Percentiles rank a stretch among this genome's conserved stretches.
Conservation (phyloP, 2,888 invertebrate genomes). For the Monochamus alternatus region DNA sequence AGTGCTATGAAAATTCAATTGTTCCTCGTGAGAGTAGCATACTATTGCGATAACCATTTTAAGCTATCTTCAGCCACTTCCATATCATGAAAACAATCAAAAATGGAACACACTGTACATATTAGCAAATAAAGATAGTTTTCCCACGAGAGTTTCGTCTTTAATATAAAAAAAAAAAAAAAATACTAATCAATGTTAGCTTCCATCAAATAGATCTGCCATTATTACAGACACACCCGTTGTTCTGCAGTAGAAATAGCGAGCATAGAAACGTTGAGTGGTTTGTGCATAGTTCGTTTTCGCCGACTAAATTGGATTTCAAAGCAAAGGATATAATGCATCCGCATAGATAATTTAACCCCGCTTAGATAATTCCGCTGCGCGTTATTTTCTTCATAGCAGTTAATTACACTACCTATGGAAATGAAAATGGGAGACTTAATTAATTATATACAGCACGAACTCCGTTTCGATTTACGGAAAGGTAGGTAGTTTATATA, state of each 20-base stretch:
- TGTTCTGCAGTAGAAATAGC: neutral
- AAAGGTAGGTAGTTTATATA: neutral
- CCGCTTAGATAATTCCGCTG: conserved; percentile 4
- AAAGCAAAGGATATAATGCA: conserved; percentile 12
- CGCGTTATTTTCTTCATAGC: conserved; percentile 9
- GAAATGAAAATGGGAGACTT: conserved; percentile 10
- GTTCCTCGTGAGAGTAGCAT: too few relatives aligned
- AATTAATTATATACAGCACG: neutral
- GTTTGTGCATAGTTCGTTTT: conserved; percentile 12
- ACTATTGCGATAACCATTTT: too few relatives aligned
- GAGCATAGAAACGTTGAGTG: neutral
- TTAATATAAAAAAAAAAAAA: too few relatives aligned
- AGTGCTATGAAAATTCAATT: too few relatives aligned
- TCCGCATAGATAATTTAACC: conserved; percentile 6
- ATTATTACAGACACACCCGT: neutral
- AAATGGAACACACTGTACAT: too few relatives aligned
- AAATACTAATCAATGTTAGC: too few relatives aligned
- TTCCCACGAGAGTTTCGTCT: too few relatives aligned
- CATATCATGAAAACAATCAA: too few relatives aligned
- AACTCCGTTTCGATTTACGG: neutral
- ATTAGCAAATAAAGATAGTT: too few relatives aligned
- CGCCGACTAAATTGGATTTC: conserved; percentile 12
- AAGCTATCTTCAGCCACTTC: too few relatives aligned
- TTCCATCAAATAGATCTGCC: neutral
- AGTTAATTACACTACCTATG: conserved; percentile 13